Evolutionary conservation across 2,888 invertebrate species (phyloP), one percentile per base, ranked within the genome.

Genomic region (Pseudococcus longispinus): DNA sequence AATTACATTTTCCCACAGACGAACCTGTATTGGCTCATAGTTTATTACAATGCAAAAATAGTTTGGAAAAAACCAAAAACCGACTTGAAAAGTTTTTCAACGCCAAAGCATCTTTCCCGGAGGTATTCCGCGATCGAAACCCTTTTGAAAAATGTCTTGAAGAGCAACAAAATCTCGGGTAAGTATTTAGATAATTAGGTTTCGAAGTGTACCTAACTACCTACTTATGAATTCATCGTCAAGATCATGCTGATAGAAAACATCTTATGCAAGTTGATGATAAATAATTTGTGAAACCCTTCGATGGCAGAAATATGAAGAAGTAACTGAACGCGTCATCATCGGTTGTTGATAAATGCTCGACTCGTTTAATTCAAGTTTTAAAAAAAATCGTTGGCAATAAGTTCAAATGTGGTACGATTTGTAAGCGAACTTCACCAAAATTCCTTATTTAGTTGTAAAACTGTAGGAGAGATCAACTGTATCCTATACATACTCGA

Each of bases 71-170:
- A 70, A 70, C 85, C 1, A 85, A 85, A 74, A 9, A 15, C 0
- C 85, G 85, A 23, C 23, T 85, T 11, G 85, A 85, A 42, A 85
- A 23, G 42, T 85, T 26, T 74, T 70, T 44, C 42, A 85, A 70
- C 32, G 74, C 44, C 1, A 85, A 74, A n/a, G 85, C 85, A 15
- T n/a, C 20, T 2, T 32, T 74, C 13, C 70, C 70, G 23, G 85
- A 85, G n/a, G 5, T 70, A 23, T 85, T 44, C 42, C 9, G 0
- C 15, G 46, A 85, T 70, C 85, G 70, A n/a, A 65, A 44, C 37
- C 85, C 74, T 13, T 44, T 74, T 15, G 6, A 11, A 15, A 42
- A 85, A 74, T 70, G 74, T 9, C 37, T 85, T 1, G 44, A 70
- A 23, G 5, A 3, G 0, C 51, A 46, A 51, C 29, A 26, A 51